Base-by-base conservation (phyloP, 1,140 invertebrate genomes). In the Trichonephila clavipes region DNA sequence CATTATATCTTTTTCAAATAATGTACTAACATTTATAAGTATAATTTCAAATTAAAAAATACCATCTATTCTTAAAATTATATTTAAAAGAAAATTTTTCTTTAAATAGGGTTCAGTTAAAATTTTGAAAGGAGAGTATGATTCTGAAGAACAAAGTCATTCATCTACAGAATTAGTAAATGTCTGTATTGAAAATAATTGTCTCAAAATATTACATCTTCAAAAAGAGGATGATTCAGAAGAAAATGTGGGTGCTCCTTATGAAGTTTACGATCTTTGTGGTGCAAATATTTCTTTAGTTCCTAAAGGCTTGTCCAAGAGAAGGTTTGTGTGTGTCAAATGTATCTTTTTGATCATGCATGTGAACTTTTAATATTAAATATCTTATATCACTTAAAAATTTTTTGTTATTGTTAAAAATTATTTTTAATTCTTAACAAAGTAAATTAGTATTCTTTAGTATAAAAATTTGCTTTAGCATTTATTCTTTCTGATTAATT, bases 81-180 rank as follows among this genome's bases (percentile, higher is more conserved):
- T 88, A 7, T 40, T 34, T 40, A 6, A 34, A 77, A 77, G n/a
- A 34, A 0, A 16, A 40, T 6, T 64, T 40, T 77, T 62, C 24
- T 85, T 24, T 64, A 66, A 28, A 28, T 24, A 92, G 90, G 90
- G 90, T 19, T 34, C 51, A 44, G 81, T 92, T 21, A 92, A 85
- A 19, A 34, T 92, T 19, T 85, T 92, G n/a, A 92, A 69, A 66
- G 90, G 90, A 24, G 61, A 92, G 14, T 92, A 85, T 90, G 89
- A 90, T 66, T 61, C 62, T 61, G 82, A 92, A 66, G 62, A 64
- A 34, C 58, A 92, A 92, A 90, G 19, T 19, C 16, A 40, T 62
- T n/a, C 16, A 21, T 8, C 58, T 61, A 51, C 40, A 16, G 90
- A 85, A n/a, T 51, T 69, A 18, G 90, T 92, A 7, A 59, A 64